Evolutionary conservation across 2,113 vertebrate genomes (phyloP).

Genomic region (Mustela lutreola): DNA sequence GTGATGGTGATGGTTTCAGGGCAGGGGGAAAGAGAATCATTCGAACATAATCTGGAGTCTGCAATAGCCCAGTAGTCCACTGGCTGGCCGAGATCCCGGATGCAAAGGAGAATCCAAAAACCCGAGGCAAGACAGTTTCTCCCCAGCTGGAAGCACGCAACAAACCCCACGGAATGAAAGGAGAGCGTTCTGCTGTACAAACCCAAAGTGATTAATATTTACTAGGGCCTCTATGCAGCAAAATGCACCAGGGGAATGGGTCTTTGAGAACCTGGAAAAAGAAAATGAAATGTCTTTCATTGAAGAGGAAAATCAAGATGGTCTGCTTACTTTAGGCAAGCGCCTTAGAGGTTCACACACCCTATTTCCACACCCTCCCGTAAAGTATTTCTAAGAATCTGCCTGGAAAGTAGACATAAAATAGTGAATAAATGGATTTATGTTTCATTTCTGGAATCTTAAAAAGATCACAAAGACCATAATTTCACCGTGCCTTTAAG

Average conservation of each 20-base stretch:
- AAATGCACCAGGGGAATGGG: background rate
- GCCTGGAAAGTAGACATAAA: background rate
- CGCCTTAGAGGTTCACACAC: background rate
- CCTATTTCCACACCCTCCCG: no score
- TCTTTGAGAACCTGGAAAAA: background rate
- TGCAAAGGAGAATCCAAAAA: background rate
- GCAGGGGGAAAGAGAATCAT: background rate
- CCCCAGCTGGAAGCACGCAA: background rate
- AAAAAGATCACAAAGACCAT: background rate
- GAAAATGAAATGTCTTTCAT: background rate
- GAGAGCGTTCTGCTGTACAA: background rate
- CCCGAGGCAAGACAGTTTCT: background rate
- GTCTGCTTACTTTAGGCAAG: background rate
- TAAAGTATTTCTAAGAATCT: background rate
- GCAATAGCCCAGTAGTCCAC: background rate
- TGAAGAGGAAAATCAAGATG: background rate
- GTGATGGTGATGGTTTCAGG: background rate
- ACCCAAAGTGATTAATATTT: background rate
- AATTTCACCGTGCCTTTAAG: background rate
- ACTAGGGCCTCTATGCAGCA: background rate
- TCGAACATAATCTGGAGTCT: background rate
- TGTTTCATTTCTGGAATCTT: background rate
- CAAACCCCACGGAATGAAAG: background rate
- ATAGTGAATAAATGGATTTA: background rate
- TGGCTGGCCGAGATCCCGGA: background rate